Evolutionary conservation across 2,797 vertebrate genomes (phyloP).

Genomic region (Micropoecilia bifurca): DNA sequence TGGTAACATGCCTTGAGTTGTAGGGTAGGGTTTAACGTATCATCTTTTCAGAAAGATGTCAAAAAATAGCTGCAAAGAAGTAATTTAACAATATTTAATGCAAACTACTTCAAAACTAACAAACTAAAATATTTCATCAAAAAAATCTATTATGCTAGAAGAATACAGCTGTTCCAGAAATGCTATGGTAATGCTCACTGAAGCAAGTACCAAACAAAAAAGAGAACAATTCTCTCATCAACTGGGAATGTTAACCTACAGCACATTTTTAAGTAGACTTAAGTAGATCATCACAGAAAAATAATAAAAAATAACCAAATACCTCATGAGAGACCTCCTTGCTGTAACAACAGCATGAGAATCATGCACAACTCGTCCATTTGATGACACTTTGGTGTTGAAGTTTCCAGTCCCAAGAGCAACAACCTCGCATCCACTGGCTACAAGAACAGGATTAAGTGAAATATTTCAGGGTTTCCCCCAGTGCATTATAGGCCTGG

Average conservation of each 20-base stretch:
- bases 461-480: not conserved
- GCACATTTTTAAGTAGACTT: not conserved
- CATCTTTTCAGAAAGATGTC: not conserved
- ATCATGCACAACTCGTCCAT: slow-evolving; percentile 89
- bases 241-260: not conserved
- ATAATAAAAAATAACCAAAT: not conserved
- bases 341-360: slow-evolving; percentile 90
- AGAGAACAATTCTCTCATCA: not conserved
- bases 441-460: slow-evolving; percentile 40
- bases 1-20: not conserved
- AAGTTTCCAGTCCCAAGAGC: slow-evolving; percentile 91
- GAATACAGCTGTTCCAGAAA: not conserved
- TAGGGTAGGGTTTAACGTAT: not conserved
- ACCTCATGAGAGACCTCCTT: slow-evolving; percentile 93
- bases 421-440: slow-evolving; percentile 83
- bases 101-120: not conserved
- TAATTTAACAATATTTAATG: not conserved
- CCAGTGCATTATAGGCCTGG: too few relatives aligned
- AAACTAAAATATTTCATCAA: not conserved
- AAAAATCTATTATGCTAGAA: not conserved
- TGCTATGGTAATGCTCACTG: not conserved
- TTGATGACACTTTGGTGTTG: slow-evolving; percentile 81
- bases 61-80: not conserved
- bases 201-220: not conserved
- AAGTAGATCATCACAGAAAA: not conserved